phyloP scores from a whole-genome alignment of 2,888 invertebrate genomes.

The Sarcophaga caerulescens region DNA sequence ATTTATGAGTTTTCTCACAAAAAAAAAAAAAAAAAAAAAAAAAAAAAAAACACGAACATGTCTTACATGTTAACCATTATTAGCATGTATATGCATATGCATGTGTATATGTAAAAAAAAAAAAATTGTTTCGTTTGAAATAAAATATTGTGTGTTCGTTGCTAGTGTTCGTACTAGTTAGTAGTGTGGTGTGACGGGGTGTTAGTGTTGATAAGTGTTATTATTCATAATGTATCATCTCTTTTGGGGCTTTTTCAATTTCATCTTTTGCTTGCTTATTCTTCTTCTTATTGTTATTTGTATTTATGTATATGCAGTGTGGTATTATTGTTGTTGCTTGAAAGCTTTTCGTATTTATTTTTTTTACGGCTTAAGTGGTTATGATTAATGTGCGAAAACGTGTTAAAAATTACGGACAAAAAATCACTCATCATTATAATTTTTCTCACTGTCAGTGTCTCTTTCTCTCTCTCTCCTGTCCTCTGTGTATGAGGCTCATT shows the following conservation, averaged over 20 bases:
- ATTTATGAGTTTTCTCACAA: no score
- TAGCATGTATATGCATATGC: no score
- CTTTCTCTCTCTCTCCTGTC: no score
- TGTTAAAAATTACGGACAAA: constrained; percentile 66
- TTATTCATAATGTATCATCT: constrained; percentile 59
- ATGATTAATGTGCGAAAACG: constrained; percentile 71
- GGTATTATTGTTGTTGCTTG: constrained; percentile 41
- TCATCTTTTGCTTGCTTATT: constrained; percentile 23
- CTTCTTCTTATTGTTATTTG: constrained; percentile 35
- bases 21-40: no score
- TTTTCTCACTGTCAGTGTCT: background rate
- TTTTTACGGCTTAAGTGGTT: constrained; percentile 65
- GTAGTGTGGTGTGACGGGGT: constrained; percentile 4
- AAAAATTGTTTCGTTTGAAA: background rate
- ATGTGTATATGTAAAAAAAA: no score
- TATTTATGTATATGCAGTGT: no score
- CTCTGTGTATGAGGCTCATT: no score
- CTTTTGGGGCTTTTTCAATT: constrained; percentile 20
- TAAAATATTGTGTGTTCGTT: background rate
- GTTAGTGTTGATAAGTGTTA: constrained; percentile 36
- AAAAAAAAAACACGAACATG: no score
- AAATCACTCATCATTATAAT: background rate
- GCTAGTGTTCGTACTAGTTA: background rate
- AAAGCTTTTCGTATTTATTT: constrained; percentile 36
- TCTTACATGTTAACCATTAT: no score